Base-by-base conservation (phyloP, 1,140 invertebrate genomes). In the Trinorchestia longiramus region DNA sequence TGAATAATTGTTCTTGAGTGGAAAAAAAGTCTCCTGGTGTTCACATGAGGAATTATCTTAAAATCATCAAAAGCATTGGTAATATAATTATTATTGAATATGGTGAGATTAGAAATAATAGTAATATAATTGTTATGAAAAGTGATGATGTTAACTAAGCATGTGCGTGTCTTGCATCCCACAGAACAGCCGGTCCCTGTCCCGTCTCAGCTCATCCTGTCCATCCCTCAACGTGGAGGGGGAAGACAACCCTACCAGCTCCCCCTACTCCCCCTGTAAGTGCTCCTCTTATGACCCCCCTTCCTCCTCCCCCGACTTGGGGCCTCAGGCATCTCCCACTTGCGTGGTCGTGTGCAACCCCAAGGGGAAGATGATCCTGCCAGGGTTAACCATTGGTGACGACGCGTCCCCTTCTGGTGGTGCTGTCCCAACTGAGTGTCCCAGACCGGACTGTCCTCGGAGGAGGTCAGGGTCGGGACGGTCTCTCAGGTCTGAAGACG, bases 191-290 rank as follows among this genome's bases (percentile, higher is more conserved):
- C 96, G 96, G 43, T 96, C 96, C 43, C 62, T 96, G 87, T 96
- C 97, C 87, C 97, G 98, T 95, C 97, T 98, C 87, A 98, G 98
- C 97, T 98, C 98, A 0, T 98, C 98, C 0, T 98, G 98, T 97
- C 98, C 98, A 3, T 98, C 98, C 11, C 97, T 98, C 15, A 97
- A 97, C 96, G 96, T 97, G 95, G 97, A 97, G 92, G 96, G 96
- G 42, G 96, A 97, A 92, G 97, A 96, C 47, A 88, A 94, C 40
- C 44, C 92, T 44, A 94, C 43, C 43, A 94, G 43, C 44, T 43
- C 95, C 45, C 41, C 43, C 41, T 91, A 91, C 88, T 91, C 88
- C 43, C 88, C 88, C 41, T 91, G 88, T 91, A 91, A 91, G 88
- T 91, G 88, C 43, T 91, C 88, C 88, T 41, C 88, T 91, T 28